These are phyloP conservation scores for Coregonus clupeaformis DNA, from an alignment of 2,113 vertebrate genomes.

Conservation along the genomic window DNA sequence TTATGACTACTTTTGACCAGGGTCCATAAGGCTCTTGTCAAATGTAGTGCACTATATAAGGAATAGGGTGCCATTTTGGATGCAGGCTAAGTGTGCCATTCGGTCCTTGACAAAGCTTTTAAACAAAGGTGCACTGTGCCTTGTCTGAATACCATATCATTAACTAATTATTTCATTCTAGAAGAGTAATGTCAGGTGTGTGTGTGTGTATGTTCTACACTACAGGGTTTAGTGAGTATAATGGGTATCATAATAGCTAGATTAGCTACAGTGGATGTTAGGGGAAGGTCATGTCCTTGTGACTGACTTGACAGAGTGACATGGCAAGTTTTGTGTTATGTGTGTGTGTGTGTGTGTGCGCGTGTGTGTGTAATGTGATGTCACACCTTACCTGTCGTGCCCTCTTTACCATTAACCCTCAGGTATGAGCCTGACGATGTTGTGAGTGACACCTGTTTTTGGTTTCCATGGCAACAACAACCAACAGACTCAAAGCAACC, in stretches of 20 bases:
- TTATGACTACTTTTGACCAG: too few relatives aligned
- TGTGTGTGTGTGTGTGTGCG: neutral
- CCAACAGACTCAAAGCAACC: too few relatives aligned
- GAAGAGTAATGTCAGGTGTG: neutral
- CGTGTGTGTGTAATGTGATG: too few relatives aligned
- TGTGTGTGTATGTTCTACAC: conserved; percentile 3
- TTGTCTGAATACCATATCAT: neutral
- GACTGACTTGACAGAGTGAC: neutral
- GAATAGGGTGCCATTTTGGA: too few relatives aligned
- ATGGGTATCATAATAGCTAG: neutral
- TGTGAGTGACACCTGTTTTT: too few relatives aligned
- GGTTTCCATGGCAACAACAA: too few relatives aligned
- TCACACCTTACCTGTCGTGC: neutral
- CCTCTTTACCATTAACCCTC: too few relatives aligned
- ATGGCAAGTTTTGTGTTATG: neutral
- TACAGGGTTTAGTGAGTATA: neutral
- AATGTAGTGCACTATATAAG: too few relatives aligned
- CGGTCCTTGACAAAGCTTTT: neutral
- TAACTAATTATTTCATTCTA: conserved; percentile 6
- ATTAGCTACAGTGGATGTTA: neutral
- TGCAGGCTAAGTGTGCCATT: too few relatives aligned
- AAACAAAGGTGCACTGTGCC: neutral
- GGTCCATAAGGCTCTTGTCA: too few relatives aligned
- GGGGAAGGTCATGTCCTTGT: neutral
- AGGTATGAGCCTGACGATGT: too few relatives aligned